Conservation (phyloP, 2,113 vertebrate genomes). For the Lathamus discolor region DNA sequence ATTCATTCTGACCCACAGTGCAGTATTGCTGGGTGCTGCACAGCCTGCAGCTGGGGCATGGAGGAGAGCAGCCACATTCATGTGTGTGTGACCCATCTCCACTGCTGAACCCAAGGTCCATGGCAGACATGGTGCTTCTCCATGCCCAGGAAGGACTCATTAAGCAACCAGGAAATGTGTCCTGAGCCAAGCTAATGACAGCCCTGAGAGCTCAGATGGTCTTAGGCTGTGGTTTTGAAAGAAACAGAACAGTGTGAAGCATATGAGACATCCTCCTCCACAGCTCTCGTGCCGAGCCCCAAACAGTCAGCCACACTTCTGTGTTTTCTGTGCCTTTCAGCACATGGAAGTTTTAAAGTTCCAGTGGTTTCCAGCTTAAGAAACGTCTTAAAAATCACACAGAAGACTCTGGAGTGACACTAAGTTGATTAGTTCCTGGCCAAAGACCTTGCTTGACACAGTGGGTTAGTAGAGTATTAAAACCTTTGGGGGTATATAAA, state of each 20-base stretch:
- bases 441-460: neutral
- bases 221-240: neutral
- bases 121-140: neutral
- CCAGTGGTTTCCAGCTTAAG: neutral
- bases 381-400: neutral
- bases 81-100: neutral
- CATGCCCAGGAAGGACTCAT: neutral
- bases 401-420: neutral
- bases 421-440: neutral
- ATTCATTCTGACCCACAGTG: neutral
- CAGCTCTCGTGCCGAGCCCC: neutral
- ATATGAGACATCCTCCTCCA: neutral
- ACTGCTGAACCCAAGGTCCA: neutral
- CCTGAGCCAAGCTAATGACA: neutral
- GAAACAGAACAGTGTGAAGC: neutral
- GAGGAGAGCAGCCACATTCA: neutral
- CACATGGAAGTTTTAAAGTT: neutral
- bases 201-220: accelerated
- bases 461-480: neutral
- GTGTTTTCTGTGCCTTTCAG: neutral
- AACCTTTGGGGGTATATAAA: neutral
- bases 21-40: neutral
- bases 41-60: neutral
- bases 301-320: neutral
- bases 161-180: neutral